phyloP scores from a whole-genome alignment of 2,888 invertebrate species.

The Dermolepida albohirtum region DNA sequence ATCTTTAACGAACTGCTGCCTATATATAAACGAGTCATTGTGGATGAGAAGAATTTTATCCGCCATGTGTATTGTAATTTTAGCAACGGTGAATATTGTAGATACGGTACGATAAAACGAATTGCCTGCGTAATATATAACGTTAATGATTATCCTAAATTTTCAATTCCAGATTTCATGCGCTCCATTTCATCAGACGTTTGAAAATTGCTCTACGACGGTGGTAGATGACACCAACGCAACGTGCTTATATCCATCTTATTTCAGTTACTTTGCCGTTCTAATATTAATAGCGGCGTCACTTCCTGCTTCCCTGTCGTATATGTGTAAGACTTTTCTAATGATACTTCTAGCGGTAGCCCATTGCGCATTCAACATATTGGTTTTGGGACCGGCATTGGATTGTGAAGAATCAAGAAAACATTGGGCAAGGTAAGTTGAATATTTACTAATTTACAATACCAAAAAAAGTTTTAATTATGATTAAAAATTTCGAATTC shows the following conservation, averaged over 20 bases:
- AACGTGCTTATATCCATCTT: conserved; percentile 77
- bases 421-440: conserved; percentile 58
- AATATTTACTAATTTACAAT: background rate
- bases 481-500: too few relatives aligned
- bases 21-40: conserved; percentile 69
- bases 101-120: conserved; percentile 69
- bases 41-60: conserved; percentile 70
- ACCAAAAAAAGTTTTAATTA: too few relatives aligned
- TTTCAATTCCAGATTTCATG: conserved; percentile 57
- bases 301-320: conserved; percentile 78
- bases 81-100: conserved; percentile 71
- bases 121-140: conserved; percentile 6
- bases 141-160: conserved; percentile 6
- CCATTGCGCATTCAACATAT: conserved; percentile 72
- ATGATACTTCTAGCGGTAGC: conserved; percentile 72
- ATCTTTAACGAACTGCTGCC: conserved; percentile 68
- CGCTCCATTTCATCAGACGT: conserved; percentile 48
- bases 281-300: conserved; percentile 77
- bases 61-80: conserved; percentile 68
- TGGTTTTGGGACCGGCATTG: conserved; percentile 68
- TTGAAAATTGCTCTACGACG: conserved; percentile 57
- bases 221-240: conserved; percentile 60
- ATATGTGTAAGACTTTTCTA: conserved; percentile 75
- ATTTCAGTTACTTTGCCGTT: conserved; percentile 78
- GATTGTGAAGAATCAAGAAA: conserved; percentile 69